phyloP scores from a whole-genome alignment of 2,113 vertebrate species.

The Cariama cristata region DNA sequence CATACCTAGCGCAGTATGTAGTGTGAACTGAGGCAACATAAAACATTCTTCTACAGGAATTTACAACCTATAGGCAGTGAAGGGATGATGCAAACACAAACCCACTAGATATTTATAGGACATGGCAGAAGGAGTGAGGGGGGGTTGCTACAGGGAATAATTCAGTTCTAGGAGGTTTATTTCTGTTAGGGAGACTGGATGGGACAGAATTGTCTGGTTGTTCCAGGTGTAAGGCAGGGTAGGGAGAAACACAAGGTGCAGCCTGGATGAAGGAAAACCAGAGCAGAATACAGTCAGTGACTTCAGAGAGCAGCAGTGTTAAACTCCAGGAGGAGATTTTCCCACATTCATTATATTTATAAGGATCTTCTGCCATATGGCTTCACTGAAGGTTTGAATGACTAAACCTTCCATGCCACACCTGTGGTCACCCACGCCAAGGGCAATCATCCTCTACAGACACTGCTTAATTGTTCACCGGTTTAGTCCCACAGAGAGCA shows the following conservation, averaged over 20 bases:
- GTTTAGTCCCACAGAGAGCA: constrained; percentile 52
- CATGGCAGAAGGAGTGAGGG: neutral
- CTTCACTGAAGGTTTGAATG: neutral
- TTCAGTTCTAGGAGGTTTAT: neutral
- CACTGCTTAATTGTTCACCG: constrained; percentile 56
- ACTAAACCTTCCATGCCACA: neutral
- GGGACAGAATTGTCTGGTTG: neutral
- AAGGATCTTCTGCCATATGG: neutral
- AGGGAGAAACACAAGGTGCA: neutral
- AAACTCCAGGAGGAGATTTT: neutral
- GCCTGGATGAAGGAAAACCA: neutral
- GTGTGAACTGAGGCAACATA: neutral
- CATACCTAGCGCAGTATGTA: neutral
- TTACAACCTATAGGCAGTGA: neutral
- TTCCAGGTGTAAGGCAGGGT: neutral
- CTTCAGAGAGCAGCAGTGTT: neutral
- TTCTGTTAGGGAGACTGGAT: neutral
- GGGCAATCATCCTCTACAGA: constrained; percentile 44
- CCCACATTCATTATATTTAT: neutral
- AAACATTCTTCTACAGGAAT: neutral
- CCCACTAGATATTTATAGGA: neutral
- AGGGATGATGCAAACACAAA: neutral
- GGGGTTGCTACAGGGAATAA: neutral
- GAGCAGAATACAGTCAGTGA: neutral
- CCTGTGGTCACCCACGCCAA: constrained; percentile 13